phyloP scores from a whole-genome alignment of 2,797 vertebrate species.

The Macropodus opercularis region DNA sequence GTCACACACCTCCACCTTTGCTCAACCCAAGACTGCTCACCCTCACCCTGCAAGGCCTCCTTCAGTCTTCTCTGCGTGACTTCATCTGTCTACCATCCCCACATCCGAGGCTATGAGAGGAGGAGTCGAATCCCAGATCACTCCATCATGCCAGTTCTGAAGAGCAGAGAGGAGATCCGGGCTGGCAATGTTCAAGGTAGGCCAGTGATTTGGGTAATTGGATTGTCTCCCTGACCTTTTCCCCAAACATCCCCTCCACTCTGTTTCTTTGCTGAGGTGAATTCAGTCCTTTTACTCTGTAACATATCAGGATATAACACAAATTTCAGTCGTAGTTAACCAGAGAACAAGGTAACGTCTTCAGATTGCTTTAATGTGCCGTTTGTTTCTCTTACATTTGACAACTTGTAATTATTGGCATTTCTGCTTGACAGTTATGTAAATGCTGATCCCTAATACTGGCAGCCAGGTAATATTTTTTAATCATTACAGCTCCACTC shows the following conservation, averaged over 20 bases:
- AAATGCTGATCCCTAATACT: neutral
- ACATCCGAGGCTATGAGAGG: slow-evolving; percentile 88
- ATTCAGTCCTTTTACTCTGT: neutral
- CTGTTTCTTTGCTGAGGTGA: neutral
- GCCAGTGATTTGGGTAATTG: slow-evolving; percentile 23
- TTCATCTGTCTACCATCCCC: slow-evolving; percentile 78
- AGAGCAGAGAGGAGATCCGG: slow-evolving; percentile 83
- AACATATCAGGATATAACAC: neutral
- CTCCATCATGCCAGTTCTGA: slow-evolving; percentile 89
- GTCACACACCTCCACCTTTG: slow-evolving; percentile 22
- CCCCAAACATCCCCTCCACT: neutral
- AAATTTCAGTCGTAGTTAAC: neutral
- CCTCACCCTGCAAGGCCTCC: slow-evolving; percentile 32
- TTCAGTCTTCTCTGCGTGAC: slow-evolving; percentile 62
- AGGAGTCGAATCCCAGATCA: slow-evolving; percentile 81
- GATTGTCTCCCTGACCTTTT: neutral
- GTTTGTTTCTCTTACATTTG: neutral
- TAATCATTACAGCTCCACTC: neutral
- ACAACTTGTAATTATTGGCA: neutral
- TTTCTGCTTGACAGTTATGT: neutral
- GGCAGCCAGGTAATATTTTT: neutral
- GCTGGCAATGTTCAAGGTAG: slow-evolving; percentile 89
- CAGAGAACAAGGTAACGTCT: neutral
- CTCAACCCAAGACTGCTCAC: slow-evolving; percentile 15
- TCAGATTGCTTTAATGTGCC: neutral